These are phyloP conservation scores for Dicranocentrus wangi DNA, from an alignment of 2,888 invertebrate genomes.

Conservation along the genomic window DNA sequence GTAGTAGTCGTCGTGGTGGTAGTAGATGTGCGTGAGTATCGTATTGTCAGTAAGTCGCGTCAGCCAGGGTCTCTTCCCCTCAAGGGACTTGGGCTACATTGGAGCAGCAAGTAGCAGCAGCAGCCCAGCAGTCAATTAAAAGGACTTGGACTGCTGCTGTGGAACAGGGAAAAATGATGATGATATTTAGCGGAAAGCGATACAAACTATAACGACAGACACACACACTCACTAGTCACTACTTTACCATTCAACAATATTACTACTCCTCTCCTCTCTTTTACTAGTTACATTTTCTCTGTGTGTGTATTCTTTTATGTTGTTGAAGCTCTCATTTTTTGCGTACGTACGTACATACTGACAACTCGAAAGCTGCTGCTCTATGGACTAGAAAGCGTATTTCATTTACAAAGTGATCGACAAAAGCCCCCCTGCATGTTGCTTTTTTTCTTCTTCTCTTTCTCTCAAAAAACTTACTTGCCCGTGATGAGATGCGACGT, in stretches of 20 bases:
- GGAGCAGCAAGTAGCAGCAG: too few relatives aligned
- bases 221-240: too few relatives aligned
- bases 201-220: too few relatives aligned
- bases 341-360: too few relatives aligned
- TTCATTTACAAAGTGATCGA: conserved; percentile 6
- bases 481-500: conserved; percentile 54
- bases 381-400: conserved; percentile 3
- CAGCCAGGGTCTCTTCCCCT: conserved; percentile 45
- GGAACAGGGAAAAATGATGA: not conserved
- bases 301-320: too few relatives aligned
- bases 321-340: too few relatives aligned
- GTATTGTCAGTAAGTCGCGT: conserved; percentile 39
- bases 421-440: conserved; percentile 23
- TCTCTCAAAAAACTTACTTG: conserved; percentile 31
- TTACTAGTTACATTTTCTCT: too few relatives aligned
- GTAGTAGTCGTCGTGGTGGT: not conserved
- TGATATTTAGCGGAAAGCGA: too few relatives aligned
- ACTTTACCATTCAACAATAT: too few relatives aligned
- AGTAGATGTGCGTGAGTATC: conserved; percentile 27
- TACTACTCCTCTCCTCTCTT: too few relatives aligned
- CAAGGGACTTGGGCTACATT: conserved; percentile 44
- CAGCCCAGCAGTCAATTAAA: conserved; percentile 57
- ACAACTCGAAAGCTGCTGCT: too few relatives aligned
- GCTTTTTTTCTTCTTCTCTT: too few relatives aligned
- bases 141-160: conserved; percentile 21